phyloP scores from a whole-genome alignment of 2,797 vertebrate species.

The Threskiornis aethiopicus region DNA sequence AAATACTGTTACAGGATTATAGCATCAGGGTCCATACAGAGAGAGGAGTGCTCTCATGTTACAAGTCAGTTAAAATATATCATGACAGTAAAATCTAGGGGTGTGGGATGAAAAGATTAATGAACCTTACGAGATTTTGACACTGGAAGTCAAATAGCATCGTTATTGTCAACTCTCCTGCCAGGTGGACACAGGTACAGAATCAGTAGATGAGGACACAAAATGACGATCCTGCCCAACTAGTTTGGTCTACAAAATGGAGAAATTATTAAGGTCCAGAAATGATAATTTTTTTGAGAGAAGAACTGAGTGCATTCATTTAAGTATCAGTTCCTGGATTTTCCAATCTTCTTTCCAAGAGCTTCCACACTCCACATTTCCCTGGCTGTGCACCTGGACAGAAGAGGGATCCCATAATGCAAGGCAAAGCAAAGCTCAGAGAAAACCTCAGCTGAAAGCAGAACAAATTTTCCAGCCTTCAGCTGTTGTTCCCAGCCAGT shows the following conservation, averaged over 20 bases:
- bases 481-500: neutral
- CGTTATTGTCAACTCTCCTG: neutral
- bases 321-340: neutral
- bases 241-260: neutral
- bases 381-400: neutral
- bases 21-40: neutral
- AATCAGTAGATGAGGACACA: neutral
- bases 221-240: neutral
- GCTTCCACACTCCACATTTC: neutral
- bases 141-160: neutral
- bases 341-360: neutral
- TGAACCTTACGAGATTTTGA: neutral
- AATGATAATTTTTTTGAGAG: neutral
- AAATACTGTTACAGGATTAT: slow-evolving; percentile 9
- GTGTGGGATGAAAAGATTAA: neutral
- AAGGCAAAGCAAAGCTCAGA: neutral
- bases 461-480: neutral
- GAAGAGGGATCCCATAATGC: neutral
- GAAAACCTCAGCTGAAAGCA: neutral
- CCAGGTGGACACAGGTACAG: neutral
- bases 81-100: neutral
- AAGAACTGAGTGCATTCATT: neutral
- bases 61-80: neutral
- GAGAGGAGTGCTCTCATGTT: neutral
- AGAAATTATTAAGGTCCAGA: neutral